phyloP scores from a whole-genome alignment of 1,140 invertebrate genomes.

The Drosophila pachea region DNA sequence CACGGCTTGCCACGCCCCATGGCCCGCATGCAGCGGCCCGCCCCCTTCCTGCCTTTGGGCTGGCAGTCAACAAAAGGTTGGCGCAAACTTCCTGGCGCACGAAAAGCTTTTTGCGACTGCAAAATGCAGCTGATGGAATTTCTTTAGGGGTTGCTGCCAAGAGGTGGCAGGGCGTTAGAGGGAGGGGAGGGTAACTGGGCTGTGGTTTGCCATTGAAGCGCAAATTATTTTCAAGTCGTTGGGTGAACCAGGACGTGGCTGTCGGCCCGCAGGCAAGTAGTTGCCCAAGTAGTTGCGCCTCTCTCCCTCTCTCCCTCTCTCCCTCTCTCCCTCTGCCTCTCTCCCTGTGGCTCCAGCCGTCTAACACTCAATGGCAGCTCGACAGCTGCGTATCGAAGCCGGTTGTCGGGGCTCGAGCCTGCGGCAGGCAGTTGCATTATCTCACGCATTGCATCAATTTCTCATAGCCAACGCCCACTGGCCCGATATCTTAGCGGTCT shows the following conservation, averaged over 20 bases:
- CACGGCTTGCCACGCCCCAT: conserved; percentile 26
- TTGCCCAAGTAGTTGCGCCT: conserved; percentile 21
- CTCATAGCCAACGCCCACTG: conserved; percentile 29
- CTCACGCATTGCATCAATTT: conserved; percentile 43
- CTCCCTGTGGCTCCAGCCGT: neutral
- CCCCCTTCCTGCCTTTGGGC: neutral
- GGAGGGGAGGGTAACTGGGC: neutral
- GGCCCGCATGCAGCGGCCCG: too few species aligned
- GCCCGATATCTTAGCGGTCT: conserved; percentile 19
- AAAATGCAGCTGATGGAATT: conserved; percentile 60
- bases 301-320: neutral
- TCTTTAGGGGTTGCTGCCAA: conserved; percentile 31
- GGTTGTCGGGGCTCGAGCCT: neutral
- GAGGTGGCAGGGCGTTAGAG: neutral
- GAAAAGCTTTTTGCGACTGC: conserved; percentile 64
- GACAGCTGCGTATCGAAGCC: conserved; percentile 23
- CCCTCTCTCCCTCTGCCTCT: neutral
- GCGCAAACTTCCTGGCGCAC: conserved; percentile 62
- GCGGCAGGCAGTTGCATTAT: conserved; percentile 29
- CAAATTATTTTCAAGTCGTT: conserved; percentile 65
- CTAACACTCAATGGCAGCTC: conserved; percentile 24
- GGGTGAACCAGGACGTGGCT: conserved; percentile 51
- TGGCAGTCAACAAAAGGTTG: conserved; percentile 65
- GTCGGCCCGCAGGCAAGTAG: conserved; percentile 8
- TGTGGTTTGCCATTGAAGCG: conserved; percentile 50